A percentile compares a stretch with the other conserved stretches of the same genome.
Evolutionary conservation across 1,140 invertebrate species (phyloP).

Genomic region (Drosophila gunungcola): DNA sequence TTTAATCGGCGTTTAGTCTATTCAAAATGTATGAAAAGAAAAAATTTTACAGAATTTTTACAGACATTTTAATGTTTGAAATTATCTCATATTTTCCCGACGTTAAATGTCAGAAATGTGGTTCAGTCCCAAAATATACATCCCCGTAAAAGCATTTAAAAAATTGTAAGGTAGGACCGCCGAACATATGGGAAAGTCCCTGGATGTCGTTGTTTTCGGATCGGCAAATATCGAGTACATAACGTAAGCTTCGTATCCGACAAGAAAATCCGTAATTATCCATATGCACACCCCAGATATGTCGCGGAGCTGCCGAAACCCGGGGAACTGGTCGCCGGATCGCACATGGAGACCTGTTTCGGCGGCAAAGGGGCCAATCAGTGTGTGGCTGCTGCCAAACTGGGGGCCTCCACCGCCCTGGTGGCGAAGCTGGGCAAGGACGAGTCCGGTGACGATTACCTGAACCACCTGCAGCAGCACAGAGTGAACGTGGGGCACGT

Average conservation of each 20-base stretch:
- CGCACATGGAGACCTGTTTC: conserved; percentile 92
- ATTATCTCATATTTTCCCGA: too few relatives aligned
- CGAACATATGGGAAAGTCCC: conserved; percentile 22
- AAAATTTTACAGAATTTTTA: too few relatives aligned
- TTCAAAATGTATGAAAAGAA: too few relatives aligned
- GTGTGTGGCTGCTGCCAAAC: conserved; percentile 93
- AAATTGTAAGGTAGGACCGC: not conserved
- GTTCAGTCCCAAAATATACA: not conserved
- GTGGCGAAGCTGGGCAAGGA: conserved; percentile 96
- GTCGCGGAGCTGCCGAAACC: conserved; percentile 91
- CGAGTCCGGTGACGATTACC: conserved; percentile 86
- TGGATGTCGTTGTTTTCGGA: conserved; percentile 89
- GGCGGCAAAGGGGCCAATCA: conserved; percentile 99
- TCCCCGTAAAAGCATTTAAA: not conserved
- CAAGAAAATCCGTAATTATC: not conserved
- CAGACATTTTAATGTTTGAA: too few relatives aligned
- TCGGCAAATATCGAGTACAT: conserved; percentile 93
- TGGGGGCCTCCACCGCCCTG: conserved; percentile 92
- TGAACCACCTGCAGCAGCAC: conserved; percentile 88
- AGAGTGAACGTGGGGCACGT: conserved; percentile 88
- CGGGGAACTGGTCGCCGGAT: conserved; percentile 95
- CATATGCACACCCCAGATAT: conserved; percentile 88
- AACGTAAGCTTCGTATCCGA: conserved; percentile 86
- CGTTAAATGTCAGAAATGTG: conserved; percentile 8
- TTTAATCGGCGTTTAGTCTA: too few relatives aligned